Conservation (phyloP, 2,797 vertebrate genomes). For the Lates japonicus region DNA sequence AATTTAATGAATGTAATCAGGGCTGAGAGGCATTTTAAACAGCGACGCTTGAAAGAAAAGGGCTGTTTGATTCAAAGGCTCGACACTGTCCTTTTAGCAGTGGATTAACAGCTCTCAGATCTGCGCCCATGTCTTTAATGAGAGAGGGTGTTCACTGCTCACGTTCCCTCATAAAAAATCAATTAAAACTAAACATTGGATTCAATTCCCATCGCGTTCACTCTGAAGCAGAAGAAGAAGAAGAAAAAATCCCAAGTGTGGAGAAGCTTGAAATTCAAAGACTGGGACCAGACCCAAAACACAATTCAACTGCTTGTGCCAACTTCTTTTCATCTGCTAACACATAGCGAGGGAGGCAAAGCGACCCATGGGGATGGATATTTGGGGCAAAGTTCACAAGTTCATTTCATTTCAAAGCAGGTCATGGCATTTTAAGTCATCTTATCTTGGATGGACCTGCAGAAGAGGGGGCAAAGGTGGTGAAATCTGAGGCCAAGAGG, state of each 20-base stretch:
- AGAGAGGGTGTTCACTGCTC: slow-evolving; percentile 46
- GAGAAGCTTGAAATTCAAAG: slow-evolving; percentile 48
- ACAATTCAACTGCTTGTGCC: slow-evolving; percentile 35
- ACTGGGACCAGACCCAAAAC: slow-evolving; percentile 52
- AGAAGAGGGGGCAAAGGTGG: slow-evolving; percentile 16
- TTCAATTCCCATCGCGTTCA: slow-evolving; percentile 39
- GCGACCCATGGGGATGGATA: slow-evolving; percentile 27
- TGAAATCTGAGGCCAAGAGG: slow-evolving; percentile 18
- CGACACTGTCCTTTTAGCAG: slow-evolving; percentile 48
- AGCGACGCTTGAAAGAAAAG: slow-evolving; percentile 31
- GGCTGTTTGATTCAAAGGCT: slow-evolving; percentile 44
- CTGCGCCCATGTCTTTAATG: slow-evolving; percentile 48
- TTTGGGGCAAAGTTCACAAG: slow-evolving; percentile 65
- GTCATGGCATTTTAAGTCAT: slow-evolving; percentile 58
- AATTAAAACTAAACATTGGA: slow-evolving; percentile 48
- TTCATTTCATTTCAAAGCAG: slow-evolving; percentile 61
- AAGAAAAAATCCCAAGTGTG: background rate
- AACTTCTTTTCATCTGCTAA: slow-evolving; percentile 61
- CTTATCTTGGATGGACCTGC: slow-evolving; percentile 42
- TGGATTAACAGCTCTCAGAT: slow-evolving; percentile 65
- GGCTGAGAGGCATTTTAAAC: slow-evolving; percentile 37
- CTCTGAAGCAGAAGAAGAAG: slow-evolving; percentile 25
- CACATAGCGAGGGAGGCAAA: slow-evolving; percentile 28
- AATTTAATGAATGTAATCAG: slow-evolving; percentile 42
- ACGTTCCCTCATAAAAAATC: slow-evolving; percentile 61